Base-by-base conservation (phyloP, 2,888 invertebrate species). In the Bimastos eiseni region DNA sequence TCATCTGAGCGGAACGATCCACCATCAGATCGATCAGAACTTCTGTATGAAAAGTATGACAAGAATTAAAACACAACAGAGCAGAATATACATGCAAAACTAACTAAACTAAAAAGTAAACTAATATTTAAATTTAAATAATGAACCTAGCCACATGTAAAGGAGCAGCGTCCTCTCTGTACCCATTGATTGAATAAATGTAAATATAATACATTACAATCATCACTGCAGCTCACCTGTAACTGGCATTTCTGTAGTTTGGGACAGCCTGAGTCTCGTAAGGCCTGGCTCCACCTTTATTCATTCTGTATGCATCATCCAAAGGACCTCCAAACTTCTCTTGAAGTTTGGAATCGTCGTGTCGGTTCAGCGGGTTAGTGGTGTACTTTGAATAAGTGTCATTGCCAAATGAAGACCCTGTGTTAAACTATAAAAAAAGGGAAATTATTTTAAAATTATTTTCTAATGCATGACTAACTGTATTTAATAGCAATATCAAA, bases 351-450 rank as follows among this genome's bases (percentile, higher is more conserved):
- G 94, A 94, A 92, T 95, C 94, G 89, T 95, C 94, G 89, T 94
- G 94, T 90, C 94, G 94, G 92, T 95, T 95, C 89, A 93, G 93
- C 30, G 94, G 94, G 91, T 94, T 93, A 90, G 93, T 93, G 34
- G 93, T 93, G 92, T 94, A 94, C 91, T 94, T 94, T 83, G 94
- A 94, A 93, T 95, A 95, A 8, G 95, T 95, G 92, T 95, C 95
- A 91, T 88, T 70, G n/a, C 70, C 70, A 70, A 70, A 70, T 70
- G 70, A 70, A 70, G 70, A 70, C 70, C 70, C 70, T 70, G 70
- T 70, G 70, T 70, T 70, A 70, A 70, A 70, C 70, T 70, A 70
- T 11, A 70, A 30, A 70, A 70, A n/a, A 49, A 41, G 49, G 49
- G 24, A 24, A 49, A 49, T 49, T 24, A 49, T 21, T 49, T 44